Evolutionary conservation across 2,113 vertebrate species (phyloP).

Genomic region (Pseudonaja textilis): DNA sequence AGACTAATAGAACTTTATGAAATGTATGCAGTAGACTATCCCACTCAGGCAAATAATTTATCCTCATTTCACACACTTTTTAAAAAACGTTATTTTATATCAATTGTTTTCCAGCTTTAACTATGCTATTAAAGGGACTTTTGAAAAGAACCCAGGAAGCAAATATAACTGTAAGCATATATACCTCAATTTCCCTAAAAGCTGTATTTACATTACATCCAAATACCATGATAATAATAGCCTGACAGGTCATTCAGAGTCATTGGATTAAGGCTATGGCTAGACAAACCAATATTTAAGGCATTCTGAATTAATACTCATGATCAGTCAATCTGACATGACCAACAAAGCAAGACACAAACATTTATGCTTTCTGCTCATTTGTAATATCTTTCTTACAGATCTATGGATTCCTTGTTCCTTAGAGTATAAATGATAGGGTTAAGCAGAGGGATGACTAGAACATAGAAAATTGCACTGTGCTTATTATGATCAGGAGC

Average conservation of each 20-base stretch:
- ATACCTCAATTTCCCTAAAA: neutral
- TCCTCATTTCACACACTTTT: too few species aligned
- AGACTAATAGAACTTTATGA: neutral
- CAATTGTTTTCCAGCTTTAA: neutral
- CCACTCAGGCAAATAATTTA: too few species aligned
- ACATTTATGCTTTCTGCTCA: neutral
- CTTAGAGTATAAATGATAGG: neutral
- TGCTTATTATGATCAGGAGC: neutral
- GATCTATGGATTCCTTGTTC: constrained; percentile 10
- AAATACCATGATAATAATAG: neutral
- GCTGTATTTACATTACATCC: neutral
- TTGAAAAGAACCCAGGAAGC: neutral
- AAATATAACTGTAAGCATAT: neutral
- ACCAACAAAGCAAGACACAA: neutral
- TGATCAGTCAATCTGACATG: neutral
- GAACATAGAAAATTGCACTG: neutral
- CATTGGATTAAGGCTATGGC: neutral
- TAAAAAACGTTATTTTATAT: neutral
- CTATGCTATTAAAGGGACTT: neutral
- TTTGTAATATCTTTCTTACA: neutral
- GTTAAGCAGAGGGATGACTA: constrained; percentile 1
- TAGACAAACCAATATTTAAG: neutral
- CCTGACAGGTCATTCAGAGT: neutral
- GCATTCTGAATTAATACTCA: neutral
- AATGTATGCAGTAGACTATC: neutral